Percentiles rank a stretch among this genome's conserved stretches.
phyloP scores from a whole-genome alignment of 2,113 vertebrate genomes.

The Xenus cinereus region DNA sequence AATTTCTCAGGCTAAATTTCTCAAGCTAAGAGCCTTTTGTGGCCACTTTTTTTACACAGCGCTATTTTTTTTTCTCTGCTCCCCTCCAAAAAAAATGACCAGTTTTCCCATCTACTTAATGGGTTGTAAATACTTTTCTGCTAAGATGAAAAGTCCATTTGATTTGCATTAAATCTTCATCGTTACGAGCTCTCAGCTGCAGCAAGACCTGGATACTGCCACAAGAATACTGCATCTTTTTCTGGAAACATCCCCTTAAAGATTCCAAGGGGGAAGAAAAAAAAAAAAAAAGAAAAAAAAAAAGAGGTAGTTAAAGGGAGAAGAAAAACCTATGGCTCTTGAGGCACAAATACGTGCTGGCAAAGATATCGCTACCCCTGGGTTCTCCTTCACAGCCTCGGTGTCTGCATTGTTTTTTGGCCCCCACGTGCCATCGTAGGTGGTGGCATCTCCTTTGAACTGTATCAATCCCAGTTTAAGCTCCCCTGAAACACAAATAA shows the following conservation, averaged over 20 bases:
- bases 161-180: conserved; percentile 69
- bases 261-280: neutral
- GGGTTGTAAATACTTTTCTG: conserved; percentile 61
- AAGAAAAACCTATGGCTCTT: neutral
- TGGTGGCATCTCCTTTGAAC: neutral
- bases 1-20: conserved; percentile 51
- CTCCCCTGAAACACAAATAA: neutral
- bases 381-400: neutral
- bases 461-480: neutral
- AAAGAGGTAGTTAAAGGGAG: neutral
- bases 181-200: conserved; percentile 13
- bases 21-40: conserved; percentile 46
- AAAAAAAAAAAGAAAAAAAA: neutral
- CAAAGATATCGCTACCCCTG: neutral
- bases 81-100: conserved; percentile 35
- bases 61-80: neutral
- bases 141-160: conserved; percentile 69
- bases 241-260: neutral
- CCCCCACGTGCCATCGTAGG: neutral
- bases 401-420: neutral
- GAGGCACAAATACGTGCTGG: neutral
- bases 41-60: neutral
- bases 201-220: neutral
- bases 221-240: conserved; percentile 1
- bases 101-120: conserved; percentile 59